Evolutionary conservation across 1,140 invertebrate species (phyloP), one percentile per base, ranked within the genome.

Genomic region (Coelopa frigida): DNA sequence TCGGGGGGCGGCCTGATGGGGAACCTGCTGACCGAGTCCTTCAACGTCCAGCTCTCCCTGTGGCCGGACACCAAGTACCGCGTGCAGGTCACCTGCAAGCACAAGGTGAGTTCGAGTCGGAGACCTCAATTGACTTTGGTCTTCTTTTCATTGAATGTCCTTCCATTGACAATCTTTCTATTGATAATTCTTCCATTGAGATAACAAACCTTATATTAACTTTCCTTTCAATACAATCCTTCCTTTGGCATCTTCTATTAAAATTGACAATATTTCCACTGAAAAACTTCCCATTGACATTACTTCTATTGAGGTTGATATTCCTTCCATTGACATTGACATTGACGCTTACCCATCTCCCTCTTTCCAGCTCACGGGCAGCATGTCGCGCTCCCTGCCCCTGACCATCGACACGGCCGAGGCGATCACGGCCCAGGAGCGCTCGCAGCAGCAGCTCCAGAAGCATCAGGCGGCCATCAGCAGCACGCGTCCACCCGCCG

Each of bases 41-140:
- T 83, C 29, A 78, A 78, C 49, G 84, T 86, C 22, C 85, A 83
- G 31, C 68, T 88, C 31, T 86, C 84, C 18, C 62, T 88, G 18
- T 87, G 84, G 84, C 84, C 84, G 11, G 82, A 87, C 55, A 85
- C 84, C 12, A 74, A 84, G 46, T 87, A 87, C 67, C 82, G 85
- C 58, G 83, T 88, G 50, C 83, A 87, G 74, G 85, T 87, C 21
- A 69, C 63, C 39, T 69, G 66, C 48, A 69, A 69, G 51, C 60
- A 69, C 37, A 68, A 65, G 63, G 66, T 69, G 39, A 61, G 65
- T 47, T n/a, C 31, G 40, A 31, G 32, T n/a, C n/a, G n/a, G n/a
- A n/a, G n/a, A n/a, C n/a, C n/a, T n/a, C n/a, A n/a, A n/a, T n/a
- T n/a, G n/a, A n/a, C n/a, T n/a, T n/a, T n/a, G n/a, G n/a, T n/a